These are phyloP conservation scores for Polia nebulosa DNA, from an alignment of 2,888 invertebrate genomes.

Conservation along the genomic window DNA sequence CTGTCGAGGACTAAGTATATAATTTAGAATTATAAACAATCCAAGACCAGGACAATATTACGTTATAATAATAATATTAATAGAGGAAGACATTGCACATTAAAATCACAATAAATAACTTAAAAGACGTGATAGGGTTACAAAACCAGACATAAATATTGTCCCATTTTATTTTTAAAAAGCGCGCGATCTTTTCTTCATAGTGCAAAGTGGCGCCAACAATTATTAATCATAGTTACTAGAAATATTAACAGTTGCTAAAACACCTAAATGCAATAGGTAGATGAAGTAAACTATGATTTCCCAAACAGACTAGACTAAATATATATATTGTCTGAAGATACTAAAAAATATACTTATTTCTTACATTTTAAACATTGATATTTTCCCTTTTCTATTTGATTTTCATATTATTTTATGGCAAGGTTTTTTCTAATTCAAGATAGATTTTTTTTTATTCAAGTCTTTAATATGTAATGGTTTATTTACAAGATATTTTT, in stretches of 20 bases:
- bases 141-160: slow-evolving; percentile 9
- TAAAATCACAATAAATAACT: slow-evolving; percentile 19
- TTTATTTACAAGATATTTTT: slow-evolving; percentile 29
- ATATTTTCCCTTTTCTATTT: slow-evolving; percentile 46
- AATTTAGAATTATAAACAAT: slow-evolving; percentile 1
- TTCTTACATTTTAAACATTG: slow-evolving; percentile 47
- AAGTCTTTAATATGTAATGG: slow-evolving; percentile 23
- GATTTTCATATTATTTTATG: slow-evolving; percentile 45
- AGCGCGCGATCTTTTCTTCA: background rate
- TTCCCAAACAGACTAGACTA: slow-evolving; percentile 59
- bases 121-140: background rate
- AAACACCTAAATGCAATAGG: slow-evolving; percentile 71
- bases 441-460: slow-evolving; percentile 19
- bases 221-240: slow-evolving; percentile 40
- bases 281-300: slow-evolving; percentile 53
- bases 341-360: slow-evolving; percentile 57
- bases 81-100: slow-evolving; percentile 27
- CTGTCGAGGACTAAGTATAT: background rate
- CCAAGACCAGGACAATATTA: background rate
- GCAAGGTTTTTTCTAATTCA: slow-evolving; percentile 37
- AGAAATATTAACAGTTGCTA: slow-evolving; percentile 60
- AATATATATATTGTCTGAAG: slow-evolving; percentile 43
- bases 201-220: slow-evolving; percentile 50
- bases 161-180: slow-evolving; percentile 1
- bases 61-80: slow-evolving; percentile 10